Percentiles rank a stretch among this genome's conserved stretches.
Conservation (phyloP, 2,888 invertebrate genomes). For the Girardia tigrina region DNA sequence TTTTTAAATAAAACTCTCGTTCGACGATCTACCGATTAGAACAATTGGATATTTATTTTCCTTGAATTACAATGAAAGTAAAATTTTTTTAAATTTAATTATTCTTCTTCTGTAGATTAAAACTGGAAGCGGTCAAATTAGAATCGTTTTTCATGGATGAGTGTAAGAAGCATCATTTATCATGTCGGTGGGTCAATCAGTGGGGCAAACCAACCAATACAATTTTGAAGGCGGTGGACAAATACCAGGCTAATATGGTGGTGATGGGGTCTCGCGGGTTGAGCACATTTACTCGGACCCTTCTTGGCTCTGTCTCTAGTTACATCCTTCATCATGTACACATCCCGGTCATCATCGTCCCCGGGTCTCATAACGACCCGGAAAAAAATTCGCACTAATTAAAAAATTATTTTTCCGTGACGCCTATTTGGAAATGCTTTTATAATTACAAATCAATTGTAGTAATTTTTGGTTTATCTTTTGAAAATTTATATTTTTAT, state of each 20-base stretch:
- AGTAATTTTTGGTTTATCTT: too few species aligned
- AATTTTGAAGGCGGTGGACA: not conserved
- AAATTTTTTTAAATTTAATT: not conserved
- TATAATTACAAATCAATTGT: too few species aligned
- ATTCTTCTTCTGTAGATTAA: not conserved
- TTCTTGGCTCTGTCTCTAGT: not conserved
- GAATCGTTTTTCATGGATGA: not conserved
- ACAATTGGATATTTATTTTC: too few species aligned
- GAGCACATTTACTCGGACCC: not conserved
- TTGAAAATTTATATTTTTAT: too few species aligned
- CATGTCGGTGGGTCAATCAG: not conserved
- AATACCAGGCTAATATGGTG: conserved; percentile 12
- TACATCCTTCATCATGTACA: not conserved
- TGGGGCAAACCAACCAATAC: not conserved
- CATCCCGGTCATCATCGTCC: not conserved
- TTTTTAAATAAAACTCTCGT: too few species aligned
- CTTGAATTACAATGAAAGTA: too few species aligned
- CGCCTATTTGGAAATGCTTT: too few species aligned
- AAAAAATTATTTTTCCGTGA: too few species aligned
- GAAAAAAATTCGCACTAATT: too few species aligned
- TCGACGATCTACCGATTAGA: too few species aligned
- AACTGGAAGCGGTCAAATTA: not conserved
- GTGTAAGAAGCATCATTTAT: not conserved
- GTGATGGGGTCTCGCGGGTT: not conserved
- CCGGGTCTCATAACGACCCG: too few species aligned